Base-by-base conservation (phyloP, 1,140 invertebrate genomes). In the Globodera ellingtonae region DNA sequence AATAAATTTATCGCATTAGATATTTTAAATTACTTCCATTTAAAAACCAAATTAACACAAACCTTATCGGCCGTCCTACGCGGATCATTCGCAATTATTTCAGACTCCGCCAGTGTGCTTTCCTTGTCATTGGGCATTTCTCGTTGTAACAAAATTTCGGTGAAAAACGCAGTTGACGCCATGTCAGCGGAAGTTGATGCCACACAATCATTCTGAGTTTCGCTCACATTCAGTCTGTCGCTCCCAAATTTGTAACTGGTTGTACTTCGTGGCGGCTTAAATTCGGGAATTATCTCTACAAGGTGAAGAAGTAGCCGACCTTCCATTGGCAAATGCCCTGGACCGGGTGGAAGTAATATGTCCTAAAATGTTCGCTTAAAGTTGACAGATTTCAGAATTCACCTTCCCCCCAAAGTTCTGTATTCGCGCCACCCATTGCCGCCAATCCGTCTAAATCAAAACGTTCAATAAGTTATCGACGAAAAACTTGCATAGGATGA, bases 381-480 rank as follows among this genome's bases (percentile, higher is more conserved):
- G 65, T 46, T 79, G 9, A 48, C 24, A 80, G 46, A 67, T 21
- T 81, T 13, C 46, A 78, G 6, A 46, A 46, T 48, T 52, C 21
- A 85, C 82, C 84, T 77, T 81, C 84, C 84, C 4, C 84, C 84
- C n/a, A 84, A 72, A 8, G 84, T 85, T 76, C 83, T 85, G 62
- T 78, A 85, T 79, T 85, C 84, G 69, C 71, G 56, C 84, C 84
- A 85, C 9, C 85, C 85, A 81, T 67, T 85, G 9, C 65, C 46
- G 44, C 81, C 79, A 47, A 83, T 83, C 50, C 81, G 46, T n/a
- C 70, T 79, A 35, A 74, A 79, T 56, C 21, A 13, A 69, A 21
- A 15, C 15, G 24, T 59, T 65, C 9, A 9, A 65, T 24, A 5
- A 67, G n/a, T 44, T 24, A 35, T n/a, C 6, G 21, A 4, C 48